Base-by-base conservation (phyloP, 2,113 vertebrate species). In the Athene cunicularia region DNA sequence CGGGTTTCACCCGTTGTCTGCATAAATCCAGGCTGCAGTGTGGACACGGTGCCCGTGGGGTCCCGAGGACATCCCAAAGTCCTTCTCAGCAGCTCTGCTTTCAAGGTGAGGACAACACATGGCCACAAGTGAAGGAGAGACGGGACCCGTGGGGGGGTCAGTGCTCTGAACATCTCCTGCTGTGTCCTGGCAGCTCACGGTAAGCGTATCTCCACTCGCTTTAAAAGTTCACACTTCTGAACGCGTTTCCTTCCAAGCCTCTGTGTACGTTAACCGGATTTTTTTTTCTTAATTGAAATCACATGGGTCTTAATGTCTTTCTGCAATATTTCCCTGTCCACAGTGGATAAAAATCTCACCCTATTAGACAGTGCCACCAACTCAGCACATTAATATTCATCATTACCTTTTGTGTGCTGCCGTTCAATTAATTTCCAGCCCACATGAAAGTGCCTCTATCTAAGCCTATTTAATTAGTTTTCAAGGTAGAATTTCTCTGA, bases 401-500 rank as follows among this genome's bases (percentile, higher is more conserved):
- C 72, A 77, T 95, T 71, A 85, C n/a, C 67, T 90, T 93, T 71
- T 63, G 82, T 76, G 15, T 67, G 66, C 90, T 32, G 88, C 75
- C 75, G 93, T 35, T 68, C 92, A 84, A 77, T 93, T 96, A 95
- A 88, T 96, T 92, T 86, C 86, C 73, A 93, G 72, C 83, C 82
- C 86, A 74, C 83, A 64, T 47, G 41, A 84, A 96, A 95, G 68
- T 15, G 72, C 60, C 84, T 39, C 88, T 90, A 23, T 83, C 59
- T 70, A 12, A 93, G 86, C 80, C 39, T 67, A 63, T 67, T 86
- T 93, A 95, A 96, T 95, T 76, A 91, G 64, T 93, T 96, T 92
- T 71, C 72, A 43, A 50, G 75, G 86, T 33, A 75, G 89, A 84
- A 59, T 33, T 84, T 96, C 64, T 89, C 41, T 6, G 75, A 89